A percentile compares a stretch with the other conserved stretches of the same genome.
phyloP scores from a whole-genome alignment of 2,888 invertebrate species.

The Caenorhabditis macrosperma region DNA sequence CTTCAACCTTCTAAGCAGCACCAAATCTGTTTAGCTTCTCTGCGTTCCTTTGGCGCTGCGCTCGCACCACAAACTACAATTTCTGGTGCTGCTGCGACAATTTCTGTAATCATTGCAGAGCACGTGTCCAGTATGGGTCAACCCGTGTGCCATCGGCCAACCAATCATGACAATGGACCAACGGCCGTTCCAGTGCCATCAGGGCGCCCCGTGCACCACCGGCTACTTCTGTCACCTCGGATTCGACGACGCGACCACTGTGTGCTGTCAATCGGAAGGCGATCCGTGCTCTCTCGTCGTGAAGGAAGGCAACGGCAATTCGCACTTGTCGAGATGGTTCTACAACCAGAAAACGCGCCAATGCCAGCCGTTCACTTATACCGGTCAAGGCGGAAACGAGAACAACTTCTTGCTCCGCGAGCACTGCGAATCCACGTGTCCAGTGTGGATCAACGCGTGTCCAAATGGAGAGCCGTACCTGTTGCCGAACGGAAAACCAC shows the following conservation, averaged over 20 bases:
- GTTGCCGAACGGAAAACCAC: constrained; percentile 62
- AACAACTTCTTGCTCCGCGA: constrained; percentile 77
- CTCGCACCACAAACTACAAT: too few relatives aligned
- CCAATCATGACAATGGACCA: constrained; percentile 69
- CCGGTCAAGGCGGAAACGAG: constrained; percentile 76
- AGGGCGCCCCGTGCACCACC: constrained; percentile 62
- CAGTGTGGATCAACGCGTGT: constrained; percentile 76
- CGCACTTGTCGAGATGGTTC: constrained; percentile 66
- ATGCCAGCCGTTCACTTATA: constrained; percentile 75
- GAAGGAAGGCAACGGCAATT: constrained; percentile 64
- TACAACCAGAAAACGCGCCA: constrained; percentile 67
- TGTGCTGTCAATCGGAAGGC: constrained; percentile 75
- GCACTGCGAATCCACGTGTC: constrained; percentile 76
- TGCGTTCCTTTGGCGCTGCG: background rate
- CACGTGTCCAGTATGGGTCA: constrained; percentile 76
- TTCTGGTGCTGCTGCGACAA: too few relatives aligned
- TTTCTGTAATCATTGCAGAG: constrained; percentile 56
- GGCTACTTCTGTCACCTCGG: constrained; percentile 78
- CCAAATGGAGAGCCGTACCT: constrained; percentile 73
- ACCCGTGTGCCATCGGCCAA: constrained; percentile 74
- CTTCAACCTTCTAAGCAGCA: too few relatives aligned
- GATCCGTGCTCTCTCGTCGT: constrained; percentile 71
- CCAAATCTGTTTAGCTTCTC: too few relatives aligned
- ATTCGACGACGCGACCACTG: constrained; percentile 72
- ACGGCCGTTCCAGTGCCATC: constrained; percentile 70